phyloP scores from a whole-genome alignment of 2,113 vertebrate species.

The Pagrus major region DNA sequence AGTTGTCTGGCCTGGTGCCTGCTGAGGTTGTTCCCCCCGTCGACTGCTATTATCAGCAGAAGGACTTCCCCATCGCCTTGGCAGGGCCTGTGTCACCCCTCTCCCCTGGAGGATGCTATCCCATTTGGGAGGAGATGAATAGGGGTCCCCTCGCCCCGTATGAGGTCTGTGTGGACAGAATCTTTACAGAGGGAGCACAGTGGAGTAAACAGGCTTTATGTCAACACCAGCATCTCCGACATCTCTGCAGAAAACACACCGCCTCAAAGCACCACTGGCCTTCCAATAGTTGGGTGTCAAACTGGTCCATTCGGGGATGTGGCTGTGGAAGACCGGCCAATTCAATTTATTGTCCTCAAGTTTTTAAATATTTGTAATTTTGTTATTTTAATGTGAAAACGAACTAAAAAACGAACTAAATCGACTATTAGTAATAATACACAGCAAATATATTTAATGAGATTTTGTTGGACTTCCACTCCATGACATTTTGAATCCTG shows the following conservation, averaged over 20 bases:
- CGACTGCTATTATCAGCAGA: slow-evolving; percentile 82
- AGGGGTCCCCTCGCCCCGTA: slow-evolving; percentile 79
- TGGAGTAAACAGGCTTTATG: slow-evolving; percentile 79
- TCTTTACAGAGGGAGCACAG: slow-evolving; percentile 73
- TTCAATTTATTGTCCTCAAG: neutral
- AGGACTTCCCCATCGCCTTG: slow-evolving; percentile 82
- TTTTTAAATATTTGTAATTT: neutral
- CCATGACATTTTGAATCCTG: too few relatives aligned
- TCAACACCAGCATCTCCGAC: slow-evolving; percentile 72
- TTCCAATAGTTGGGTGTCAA: slow-evolving; percentile 12
- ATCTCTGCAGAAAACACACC: slow-evolving; percentile 28
- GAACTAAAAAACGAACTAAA: too few relatives aligned
- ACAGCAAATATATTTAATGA: neutral
- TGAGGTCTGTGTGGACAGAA: slow-evolving; percentile 79
- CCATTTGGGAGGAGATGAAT: slow-evolving; percentile 83
- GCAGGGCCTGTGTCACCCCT: slow-evolving; percentile 79
- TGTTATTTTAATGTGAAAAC: neutral
- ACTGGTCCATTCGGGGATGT: neutral
- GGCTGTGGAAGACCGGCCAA: neutral
- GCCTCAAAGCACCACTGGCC: slow-evolving; percentile 10
- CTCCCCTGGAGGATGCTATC: slow-evolving; percentile 82
- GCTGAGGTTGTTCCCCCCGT: slow-evolving; percentile 82
- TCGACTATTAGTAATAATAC: neutral
- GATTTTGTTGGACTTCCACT: too few relatives aligned
- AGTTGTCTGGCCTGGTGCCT: slow-evolving; percentile 82